These are phyloP conservation scores for Diceros bicornis DNA, from an alignment of 2,797 vertebrate species.

Conservation along the genomic window DNA sequence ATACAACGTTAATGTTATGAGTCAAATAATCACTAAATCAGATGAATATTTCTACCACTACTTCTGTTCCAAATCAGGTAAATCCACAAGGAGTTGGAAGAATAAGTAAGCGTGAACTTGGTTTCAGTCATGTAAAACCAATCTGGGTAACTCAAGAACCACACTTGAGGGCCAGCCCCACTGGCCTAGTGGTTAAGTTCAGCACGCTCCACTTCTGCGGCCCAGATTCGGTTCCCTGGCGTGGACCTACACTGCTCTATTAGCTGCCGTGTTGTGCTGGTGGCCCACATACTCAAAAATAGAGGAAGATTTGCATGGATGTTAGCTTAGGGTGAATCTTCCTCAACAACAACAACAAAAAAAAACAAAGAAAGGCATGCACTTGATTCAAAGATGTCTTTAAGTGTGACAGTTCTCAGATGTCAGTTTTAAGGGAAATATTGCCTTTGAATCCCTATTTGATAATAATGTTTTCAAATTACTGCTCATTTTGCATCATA, in stretches of 20 bases:
- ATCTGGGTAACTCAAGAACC: neutral
- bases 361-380: neutral
- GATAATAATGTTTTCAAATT: neutral
- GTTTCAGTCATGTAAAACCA: neutral
- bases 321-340: too few relatives aligned
- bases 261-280: too few relatives aligned
- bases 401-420: neutral
- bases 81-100: neutral
- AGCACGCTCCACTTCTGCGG: too few relatives aligned
- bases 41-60: neutral
- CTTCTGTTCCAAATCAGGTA: neutral
- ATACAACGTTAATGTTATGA: neutral
- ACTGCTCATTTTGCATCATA: neutral
- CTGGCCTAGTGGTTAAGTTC: too few relatives aligned
- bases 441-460: neutral
- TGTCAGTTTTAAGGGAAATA: neutral
- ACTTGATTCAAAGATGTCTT: neutral
- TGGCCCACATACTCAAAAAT: too few relatives aligned
- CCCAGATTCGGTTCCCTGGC: too few relatives aligned
- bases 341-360: too few relatives aligned
- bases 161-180: too few relatives aligned
- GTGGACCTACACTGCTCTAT: too few relatives aligned
- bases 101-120: neutral
- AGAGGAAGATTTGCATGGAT: too few relatives aligned
- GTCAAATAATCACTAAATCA: conserved; percentile 6